Percentiles rank a stretch among this genome's conserved stretches.
These are phyloP conservation scores for Pandemis heparana DNA, from an alignment of 2,888 invertebrate species.

Conservation along the genomic window DNA sequence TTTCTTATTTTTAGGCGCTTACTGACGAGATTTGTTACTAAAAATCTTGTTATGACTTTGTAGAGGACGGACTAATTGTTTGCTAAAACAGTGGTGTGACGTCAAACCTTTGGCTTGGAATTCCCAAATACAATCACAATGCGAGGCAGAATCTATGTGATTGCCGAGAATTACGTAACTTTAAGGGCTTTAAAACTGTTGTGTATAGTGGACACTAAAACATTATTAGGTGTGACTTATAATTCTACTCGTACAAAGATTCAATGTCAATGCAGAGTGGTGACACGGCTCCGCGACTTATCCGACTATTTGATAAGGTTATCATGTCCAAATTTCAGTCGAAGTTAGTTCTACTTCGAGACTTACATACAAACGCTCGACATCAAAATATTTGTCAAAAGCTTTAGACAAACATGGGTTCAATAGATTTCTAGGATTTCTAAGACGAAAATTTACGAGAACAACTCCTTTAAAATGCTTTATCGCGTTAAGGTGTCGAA, in stretches of 20 bases:
- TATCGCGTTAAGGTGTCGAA: slow-evolving; percentile 60
- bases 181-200: slow-evolving; percentile 10
- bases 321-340: not conserved
- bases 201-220: slow-evolving; percentile 15
- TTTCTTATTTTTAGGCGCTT: slow-evolving; percentile 75
- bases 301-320: not conserved
- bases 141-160: slow-evolving; percentile 8
- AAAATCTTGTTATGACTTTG: slow-evolving; percentile 61
- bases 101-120: slow-evolving; percentile 39
- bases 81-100: slow-evolving; percentile 42
- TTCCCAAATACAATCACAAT: slow-evolving; percentile 41
- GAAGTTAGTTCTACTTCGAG: slow-evolving; percentile 1
- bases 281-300: not conserved
- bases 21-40: slow-evolving; percentile 61
- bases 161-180: slow-evolving; percentile 7
- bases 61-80: slow-evolving; percentile 41
- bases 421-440: slow-evolving; percentile 38
- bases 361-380: slow-evolving; percentile 12
- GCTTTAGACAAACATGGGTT: slow-evolving; percentile 14
- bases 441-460: slow-evolving; percentile 48
- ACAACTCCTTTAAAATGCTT: slow-evolving; percentile 39
- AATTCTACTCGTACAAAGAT: not conserved
- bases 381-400: slow-evolving; percentile 35
- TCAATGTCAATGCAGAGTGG: not conserved
- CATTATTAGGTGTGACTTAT: slow-evolving; percentile 3